Evolutionary conservation across 1,140 invertebrate species (phyloP).

Genomic region (Scaptomyza graminum): DNA sequence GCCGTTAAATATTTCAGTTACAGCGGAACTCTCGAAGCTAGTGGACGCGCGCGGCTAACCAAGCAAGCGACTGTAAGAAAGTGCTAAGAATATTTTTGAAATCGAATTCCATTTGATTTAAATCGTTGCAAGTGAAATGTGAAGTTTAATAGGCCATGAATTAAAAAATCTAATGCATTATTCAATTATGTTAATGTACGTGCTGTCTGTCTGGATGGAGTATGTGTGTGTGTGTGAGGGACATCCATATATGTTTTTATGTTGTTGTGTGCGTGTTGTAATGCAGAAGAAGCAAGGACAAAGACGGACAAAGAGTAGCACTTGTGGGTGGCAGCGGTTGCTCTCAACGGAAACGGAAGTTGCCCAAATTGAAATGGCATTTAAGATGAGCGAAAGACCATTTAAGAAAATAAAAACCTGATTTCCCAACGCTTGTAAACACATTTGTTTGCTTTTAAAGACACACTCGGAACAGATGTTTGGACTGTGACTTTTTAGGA

Average conservation of each 20-base stretch:
- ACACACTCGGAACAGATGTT: conserved; percentile 16
- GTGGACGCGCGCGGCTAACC: conserved; percentile 58
- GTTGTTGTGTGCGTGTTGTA: conserved; percentile 39
- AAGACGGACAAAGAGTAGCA: conserved; percentile 66
- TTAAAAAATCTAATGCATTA: conserved; percentile 27
- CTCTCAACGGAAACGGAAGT: conserved; percentile 71
- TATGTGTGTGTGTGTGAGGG: conserved; percentile 1
- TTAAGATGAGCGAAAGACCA: conserved; percentile 59
- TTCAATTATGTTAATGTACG: conserved; percentile 41
- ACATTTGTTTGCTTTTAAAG: conserved; percentile 15
- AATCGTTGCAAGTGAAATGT: conserved; percentile 41
- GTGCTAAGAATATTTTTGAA: conserved; percentile 62
- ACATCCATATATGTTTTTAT: conserved; percentile 34
- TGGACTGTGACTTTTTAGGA: not conserved
- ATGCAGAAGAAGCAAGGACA: conserved; percentile 66
- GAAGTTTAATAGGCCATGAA: conserved; percentile 46
- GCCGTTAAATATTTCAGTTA: conserved; percentile 62
- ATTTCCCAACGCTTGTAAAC: conserved; percentile 13
- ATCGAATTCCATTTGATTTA: conserved; percentile 50
- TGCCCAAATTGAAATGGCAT: conserved; percentile 79
- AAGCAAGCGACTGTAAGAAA: conserved; percentile 9
- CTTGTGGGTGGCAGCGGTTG: conserved; percentile 18
- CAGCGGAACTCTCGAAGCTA: conserved; percentile 71
- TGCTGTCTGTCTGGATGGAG: conserved; percentile 6
- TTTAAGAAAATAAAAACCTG: conserved; percentile 41